These are phyloP conservation scores for Heliocidaris tuberculata DNA, from an alignment of 35 echinoderm and acorn worm genomes.

Conservation along the genomic window DNA sequence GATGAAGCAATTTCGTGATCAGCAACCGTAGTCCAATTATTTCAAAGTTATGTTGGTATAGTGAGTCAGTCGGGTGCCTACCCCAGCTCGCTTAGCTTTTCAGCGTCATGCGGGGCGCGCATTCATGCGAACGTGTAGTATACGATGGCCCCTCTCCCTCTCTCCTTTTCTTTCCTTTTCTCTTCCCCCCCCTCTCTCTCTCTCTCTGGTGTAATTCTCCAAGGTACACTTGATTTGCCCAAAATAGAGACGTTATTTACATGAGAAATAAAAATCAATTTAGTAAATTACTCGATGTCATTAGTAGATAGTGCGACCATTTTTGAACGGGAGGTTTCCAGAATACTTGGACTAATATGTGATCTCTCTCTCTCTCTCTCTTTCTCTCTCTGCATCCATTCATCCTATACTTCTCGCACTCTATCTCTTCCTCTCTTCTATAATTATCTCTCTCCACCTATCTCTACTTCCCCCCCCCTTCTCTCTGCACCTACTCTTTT, in stretches of 20 bases:
- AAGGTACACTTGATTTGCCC: not conserved
- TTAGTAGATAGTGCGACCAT: not conserved
- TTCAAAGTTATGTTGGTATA: conserved; percentile 23
- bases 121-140: not conserved
- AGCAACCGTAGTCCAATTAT: conserved; percentile 14
- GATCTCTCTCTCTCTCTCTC: not conserved
- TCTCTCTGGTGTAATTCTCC: not conserved
- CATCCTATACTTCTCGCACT: too few species aligned
- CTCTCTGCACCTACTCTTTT: too few species aligned
- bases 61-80: not conserved
- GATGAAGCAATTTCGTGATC: conserved; percentile 36
- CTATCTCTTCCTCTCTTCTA: too few species aligned
- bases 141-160: not conserved
- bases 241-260: conserved; percentile 12
- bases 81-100: not conserved
- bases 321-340: not conserved
- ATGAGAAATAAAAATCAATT: conserved; percentile 18
- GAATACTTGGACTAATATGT: not conserved
- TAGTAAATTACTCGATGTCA: not conserved
- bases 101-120: not conserved
- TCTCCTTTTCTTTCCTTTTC: not conserved
- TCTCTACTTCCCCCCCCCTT: not conserved
- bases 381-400: not conserved
- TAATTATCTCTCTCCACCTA: too few species aligned
- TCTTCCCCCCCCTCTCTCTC: not conserved